phyloP scores from a whole-genome alignment of 2,888 invertebrate species.

The Ditula angustiorana region DNA sequence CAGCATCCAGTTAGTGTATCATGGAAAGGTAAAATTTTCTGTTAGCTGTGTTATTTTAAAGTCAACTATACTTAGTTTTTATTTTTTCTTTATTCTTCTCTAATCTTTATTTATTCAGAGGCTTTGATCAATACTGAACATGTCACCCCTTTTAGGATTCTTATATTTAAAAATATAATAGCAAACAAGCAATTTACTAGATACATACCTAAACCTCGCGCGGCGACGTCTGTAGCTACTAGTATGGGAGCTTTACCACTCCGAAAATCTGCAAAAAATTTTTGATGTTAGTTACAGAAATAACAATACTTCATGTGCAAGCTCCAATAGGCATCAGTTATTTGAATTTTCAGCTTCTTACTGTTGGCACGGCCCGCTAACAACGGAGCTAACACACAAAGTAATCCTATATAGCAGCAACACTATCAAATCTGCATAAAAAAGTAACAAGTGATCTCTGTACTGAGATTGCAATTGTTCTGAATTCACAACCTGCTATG shows the following conservation, averaged over 20 bases:
- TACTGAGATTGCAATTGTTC: not conserved
- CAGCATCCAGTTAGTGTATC: too few relatives aligned
- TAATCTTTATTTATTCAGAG: too few relatives aligned
- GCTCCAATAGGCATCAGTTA: conserved; percentile 40
- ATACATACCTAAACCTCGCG: conserved; percentile 95
- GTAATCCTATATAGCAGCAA: conserved; percentile 6
- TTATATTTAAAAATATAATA: too few relatives aligned
- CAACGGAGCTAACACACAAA: conserved; percentile 27
- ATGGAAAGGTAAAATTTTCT: too few relatives aligned
- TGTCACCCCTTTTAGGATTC: too few relatives aligned
- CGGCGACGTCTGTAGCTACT: conserved; percentile 98
- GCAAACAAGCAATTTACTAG: not conserved
- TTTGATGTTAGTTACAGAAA: conserved; percentile 42
- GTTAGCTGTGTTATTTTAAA: too few relatives aligned
- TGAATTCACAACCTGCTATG: not conserved
- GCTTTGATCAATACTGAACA: too few relatives aligned
- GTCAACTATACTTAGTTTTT: too few relatives aligned
- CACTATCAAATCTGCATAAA: not conserved
- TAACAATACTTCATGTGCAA: conserved; percentile 35
- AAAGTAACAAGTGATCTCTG: not conserved
- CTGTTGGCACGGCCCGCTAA: not conserved
- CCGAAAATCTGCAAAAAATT: conserved; percentile 89
- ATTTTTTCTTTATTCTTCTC: too few relatives aligned
- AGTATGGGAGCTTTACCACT: conserved; percentile 94
- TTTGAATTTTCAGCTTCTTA: not conserved